Evolutionary conservation across 2,113 vertebrate species (phyloP), one percentile per base, ranked within the genome.

Genomic region (Pseudorhombus dupliciocellatus): DNA sequence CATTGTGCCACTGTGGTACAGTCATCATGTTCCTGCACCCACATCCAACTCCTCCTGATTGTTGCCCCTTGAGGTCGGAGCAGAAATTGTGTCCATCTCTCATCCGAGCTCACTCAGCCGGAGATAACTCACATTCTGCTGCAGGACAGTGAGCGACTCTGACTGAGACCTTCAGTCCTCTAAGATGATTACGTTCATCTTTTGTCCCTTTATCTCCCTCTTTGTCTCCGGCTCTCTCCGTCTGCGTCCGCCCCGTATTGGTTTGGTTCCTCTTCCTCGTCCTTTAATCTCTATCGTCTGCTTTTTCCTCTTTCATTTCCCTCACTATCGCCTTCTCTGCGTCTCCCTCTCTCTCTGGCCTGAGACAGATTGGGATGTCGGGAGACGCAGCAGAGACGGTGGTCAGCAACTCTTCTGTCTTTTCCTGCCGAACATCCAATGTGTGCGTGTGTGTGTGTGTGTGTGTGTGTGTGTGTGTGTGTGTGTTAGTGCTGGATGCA

Each of bases 361-460:
- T 10, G 42, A 83, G 70, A 84, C 69, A 26, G 74, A 79, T 70
- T 70, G 42, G 51, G 60, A 57, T 87, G 84, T 79, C 56, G 2
- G 55, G 15, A 51, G 30, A 70, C 73, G 46, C 79, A 87, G 71
- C 69, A 70, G 69, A 83, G 75, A 65, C 16, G 34, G 78, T 84
- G 81, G 87, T 90, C 86, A 88, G 87, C 78, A 88, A 88, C 84
- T 86, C 76, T 65, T 77, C 62, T 77, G 52, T 69, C 58, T 84
- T 60, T 18, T 77, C 62, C 75, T 0, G 62, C 4, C 2, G 73
- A 63, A 51, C 79, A 12, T n/a, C 16, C 18, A 26, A 16, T 30
- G 0, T 71, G 28, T 63, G 26, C 22, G 53, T 55, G 26, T 55
- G 25, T 28, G 53, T 55, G 25, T 28, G 53, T 42, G 16, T 44